Evolutionary conservation across 1,140 invertebrate species (phyloP), one percentile per base, ranked within the genome.

Genomic region (Cheumatopsyche charites): DNA sequence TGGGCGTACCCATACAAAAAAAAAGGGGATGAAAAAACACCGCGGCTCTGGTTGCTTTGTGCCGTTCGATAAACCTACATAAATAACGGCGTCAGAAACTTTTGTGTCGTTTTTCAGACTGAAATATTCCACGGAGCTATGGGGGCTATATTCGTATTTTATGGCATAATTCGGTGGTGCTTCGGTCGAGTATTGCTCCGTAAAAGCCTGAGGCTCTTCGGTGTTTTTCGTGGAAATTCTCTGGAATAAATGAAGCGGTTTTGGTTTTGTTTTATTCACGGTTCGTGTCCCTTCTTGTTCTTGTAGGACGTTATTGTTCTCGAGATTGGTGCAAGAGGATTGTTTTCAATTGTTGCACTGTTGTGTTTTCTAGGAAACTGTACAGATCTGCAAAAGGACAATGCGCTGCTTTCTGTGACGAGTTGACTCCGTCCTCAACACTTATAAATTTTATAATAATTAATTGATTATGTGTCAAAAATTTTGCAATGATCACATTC

Each of bases 61-160:
- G 15, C 42, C 43, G 63, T 47, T 47, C 63, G 63, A 43, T 47
- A 43, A 47, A 47, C 42, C 43, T 42, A 43, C 63, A 66, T 66
- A 66, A 66, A 66, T 66, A 66, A 66, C 41, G n/a, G 63, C 42
- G 43, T 66, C 63, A 42, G 63, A 66, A 66, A 66, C 63, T 66
- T 66, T 66, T 66, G 63, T 66, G 63, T 66, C 63, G 63, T 66
- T 66, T 66, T 66, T 66, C 63, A 47, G 63, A 25, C 15, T 66
- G 63, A 66, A 66, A 66, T 66, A 66, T 66, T 66, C 23, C 12
- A n/a, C n/a, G 15, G 21, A 23, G 63, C 43, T 13, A 23, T 17
- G n/a, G 26, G 23, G 41, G 4, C 23, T 47, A 66, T 66, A 47
- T 66, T 66, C 47, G 23, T 66, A 66, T 47, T 66, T 66, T 66